phyloP scores from a whole-genome alignment of 1,140 invertebrate genomes.

The Dermatophagoides farinae region DNA sequence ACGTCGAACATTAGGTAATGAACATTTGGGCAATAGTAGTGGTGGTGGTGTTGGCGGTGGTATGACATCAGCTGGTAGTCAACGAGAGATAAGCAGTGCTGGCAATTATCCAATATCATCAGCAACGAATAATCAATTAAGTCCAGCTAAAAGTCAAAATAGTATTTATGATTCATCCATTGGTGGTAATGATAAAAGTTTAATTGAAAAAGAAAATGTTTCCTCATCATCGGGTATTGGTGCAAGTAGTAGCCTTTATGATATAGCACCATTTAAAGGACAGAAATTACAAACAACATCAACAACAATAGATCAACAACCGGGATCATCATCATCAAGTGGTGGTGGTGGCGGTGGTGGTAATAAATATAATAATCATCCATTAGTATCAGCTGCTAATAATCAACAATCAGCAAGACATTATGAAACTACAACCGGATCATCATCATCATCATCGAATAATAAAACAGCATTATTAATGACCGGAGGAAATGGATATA shows the following conservation, averaged over 20 bases:
- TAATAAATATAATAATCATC: background rate
- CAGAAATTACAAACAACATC: background rate
- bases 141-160: background rate
- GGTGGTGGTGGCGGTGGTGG: background rate
- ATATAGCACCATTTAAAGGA: background rate
- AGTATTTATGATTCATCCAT: background rate
- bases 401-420: background rate
- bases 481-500: conserved; percentile 66
- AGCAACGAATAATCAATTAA: background rate
- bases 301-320: background rate
- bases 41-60: too few species aligned
- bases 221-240: background rate
- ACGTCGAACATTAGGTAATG: background rate
- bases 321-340: background rate
- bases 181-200: background rate
- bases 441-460: background rate
- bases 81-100: conserved; percentile 8
- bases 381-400: too few species aligned
- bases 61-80: background rate
- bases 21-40: conserved; percentile 4
- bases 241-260: conserved; percentile 1
- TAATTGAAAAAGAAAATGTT: conserved; percentile 1
- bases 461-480: conserved; percentile 52
- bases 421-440: background rate
- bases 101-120: background rate